Conservation (phyloP, 2,113 vertebrate species). For the Aspiorhynchus laticeps region DNA sequence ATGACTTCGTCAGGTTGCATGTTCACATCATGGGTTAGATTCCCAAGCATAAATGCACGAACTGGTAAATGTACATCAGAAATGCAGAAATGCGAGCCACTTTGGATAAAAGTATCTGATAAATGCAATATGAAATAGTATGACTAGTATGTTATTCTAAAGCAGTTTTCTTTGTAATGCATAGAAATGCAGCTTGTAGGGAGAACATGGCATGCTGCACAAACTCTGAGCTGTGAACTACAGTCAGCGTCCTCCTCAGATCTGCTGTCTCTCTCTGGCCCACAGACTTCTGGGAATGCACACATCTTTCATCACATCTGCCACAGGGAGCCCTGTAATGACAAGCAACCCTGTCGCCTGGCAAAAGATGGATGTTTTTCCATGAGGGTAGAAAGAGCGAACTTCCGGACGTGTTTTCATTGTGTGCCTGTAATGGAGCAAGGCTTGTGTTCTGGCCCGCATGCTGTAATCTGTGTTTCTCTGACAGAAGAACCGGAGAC, state of each 20-base stretch:
- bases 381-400: slow-evolving; percentile 26
- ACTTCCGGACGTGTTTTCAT: slow-evolving; percentile 6
- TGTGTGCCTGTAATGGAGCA: background rate
- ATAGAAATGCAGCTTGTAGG: background rate
- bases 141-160: background rate
- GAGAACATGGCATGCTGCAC: background rate
- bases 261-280: slow-evolving; percentile 46
- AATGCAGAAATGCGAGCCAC: too few relatives aligned
- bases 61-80: too few relatives aligned
- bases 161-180: background rate
- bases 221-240: background rate
- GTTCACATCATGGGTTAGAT: background rate
- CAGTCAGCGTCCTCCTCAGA: slow-evolving; percentile 44
- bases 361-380: slow-evolving; percentile 53
- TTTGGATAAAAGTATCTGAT: too few relatives aligned
- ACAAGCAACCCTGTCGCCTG: slow-evolving; percentile 62
- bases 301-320: slow-evolving; percentile 30
- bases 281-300: slow-evolving; percentile 53
- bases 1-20: background rate
- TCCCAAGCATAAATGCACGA: too few relatives aligned
- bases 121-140: background rate
- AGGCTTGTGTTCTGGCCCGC: background rate
- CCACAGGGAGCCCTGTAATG: slow-evolving; percentile 40
- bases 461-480: background rate
- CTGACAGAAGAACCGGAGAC: slow-evolving; percentile 57